Percentiles rank a stretch among this genome's conserved stretches.
phyloP scores from a whole-genome alignment of 2,888 invertebrate species.

The Synergus gifuensis region DNA sequence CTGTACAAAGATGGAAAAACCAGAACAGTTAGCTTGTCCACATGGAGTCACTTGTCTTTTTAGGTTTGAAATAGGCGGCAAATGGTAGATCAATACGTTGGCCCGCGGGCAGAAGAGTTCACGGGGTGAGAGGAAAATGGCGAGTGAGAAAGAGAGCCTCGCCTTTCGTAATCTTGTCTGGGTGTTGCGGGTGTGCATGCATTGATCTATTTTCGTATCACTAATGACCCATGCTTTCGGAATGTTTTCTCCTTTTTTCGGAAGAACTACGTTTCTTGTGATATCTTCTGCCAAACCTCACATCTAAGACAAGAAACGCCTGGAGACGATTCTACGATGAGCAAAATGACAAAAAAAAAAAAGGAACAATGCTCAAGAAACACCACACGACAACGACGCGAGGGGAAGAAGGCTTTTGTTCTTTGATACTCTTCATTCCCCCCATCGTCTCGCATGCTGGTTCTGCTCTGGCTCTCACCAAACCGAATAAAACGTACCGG shows the following conservation, averaged over 20 bases:
- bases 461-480: slow-evolving; percentile 48
- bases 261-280: neutral
- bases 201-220: slow-evolving; percentile 48
- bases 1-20: no score
- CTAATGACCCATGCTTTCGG: slow-evolving; percentile 44
- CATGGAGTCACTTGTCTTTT: slow-evolving; percentile 67
- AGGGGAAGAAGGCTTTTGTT: slow-evolving; percentile 65
- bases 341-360: slow-evolving; percentile 56
- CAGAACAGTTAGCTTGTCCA: neutral
- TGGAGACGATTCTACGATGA: slow-evolving; percentile 37
- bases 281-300: neutral
- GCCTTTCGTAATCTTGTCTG: slow-evolving; percentile 51
- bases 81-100: slow-evolving; percentile 73
- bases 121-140: slow-evolving; percentile 49
- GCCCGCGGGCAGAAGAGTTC: slow-evolving; percentile 53
- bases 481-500: slow-evolving; percentile 53
- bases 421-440: slow-evolving; percentile 52
- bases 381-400: slow-evolving; percentile 56
- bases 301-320: neutral
- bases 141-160: slow-evolving; percentile 41
- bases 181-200: slow-evolving; percentile 44
- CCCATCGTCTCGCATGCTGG: slow-evolving; percentile 46
- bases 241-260: slow-evolving; percentile 34
- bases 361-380: slow-evolving; percentile 47
- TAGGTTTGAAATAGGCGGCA: slow-evolving; percentile 70